Conservation (phyloP, 2,888 invertebrate species). For the Drosophila silvestris region DNA sequence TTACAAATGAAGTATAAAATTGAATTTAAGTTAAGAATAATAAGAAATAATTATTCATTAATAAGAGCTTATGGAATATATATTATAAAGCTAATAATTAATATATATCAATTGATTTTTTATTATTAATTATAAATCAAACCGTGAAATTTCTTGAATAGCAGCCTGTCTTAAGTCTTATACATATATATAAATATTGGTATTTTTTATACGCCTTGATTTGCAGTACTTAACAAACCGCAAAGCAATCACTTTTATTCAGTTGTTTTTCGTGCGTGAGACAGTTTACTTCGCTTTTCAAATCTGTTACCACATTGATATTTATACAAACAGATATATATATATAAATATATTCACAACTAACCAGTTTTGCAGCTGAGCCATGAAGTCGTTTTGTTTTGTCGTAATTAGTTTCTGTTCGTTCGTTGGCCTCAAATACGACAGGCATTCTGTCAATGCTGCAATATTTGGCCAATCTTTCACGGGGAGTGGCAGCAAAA, state of each 20-base stretch:
- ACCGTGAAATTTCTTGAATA: neutral
- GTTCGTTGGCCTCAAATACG: slow-evolving; percentile 49
- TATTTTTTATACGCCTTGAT: neutral
- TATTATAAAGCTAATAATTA: neutral
- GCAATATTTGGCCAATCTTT: slow-evolving; percentile 16
- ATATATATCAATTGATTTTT: neutral
- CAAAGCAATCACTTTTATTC: slow-evolving; percentile 38
- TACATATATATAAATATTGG: neutral
- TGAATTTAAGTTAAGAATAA: neutral
- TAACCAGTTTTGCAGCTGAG: slow-evolving; percentile 49
- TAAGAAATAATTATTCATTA: neutral
- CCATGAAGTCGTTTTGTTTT: slow-evolving; percentile 37
- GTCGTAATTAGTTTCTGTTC: slow-evolving; percentile 29
- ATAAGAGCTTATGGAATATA: neutral
- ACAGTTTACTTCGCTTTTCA: slow-evolving; percentile 29
- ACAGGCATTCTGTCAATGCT: slow-evolving; percentile 10
- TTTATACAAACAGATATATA: slow-evolving; percentile 2
- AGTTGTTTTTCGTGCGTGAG: slow-evolving; percentile 56
- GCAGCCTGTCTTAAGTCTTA: neutral
- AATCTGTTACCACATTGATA: slow-evolving; percentile 13
- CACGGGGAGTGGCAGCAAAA: slow-evolving; percentile 1
- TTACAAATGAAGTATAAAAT: neutral
- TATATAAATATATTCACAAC: slow-evolving; percentile 1
- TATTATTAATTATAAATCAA: neutral
- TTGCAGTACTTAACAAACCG: slow-evolving; percentile 32